Conservation (phyloP, 2,888 invertebrate species). For the Diarsia mendica region DNA sequence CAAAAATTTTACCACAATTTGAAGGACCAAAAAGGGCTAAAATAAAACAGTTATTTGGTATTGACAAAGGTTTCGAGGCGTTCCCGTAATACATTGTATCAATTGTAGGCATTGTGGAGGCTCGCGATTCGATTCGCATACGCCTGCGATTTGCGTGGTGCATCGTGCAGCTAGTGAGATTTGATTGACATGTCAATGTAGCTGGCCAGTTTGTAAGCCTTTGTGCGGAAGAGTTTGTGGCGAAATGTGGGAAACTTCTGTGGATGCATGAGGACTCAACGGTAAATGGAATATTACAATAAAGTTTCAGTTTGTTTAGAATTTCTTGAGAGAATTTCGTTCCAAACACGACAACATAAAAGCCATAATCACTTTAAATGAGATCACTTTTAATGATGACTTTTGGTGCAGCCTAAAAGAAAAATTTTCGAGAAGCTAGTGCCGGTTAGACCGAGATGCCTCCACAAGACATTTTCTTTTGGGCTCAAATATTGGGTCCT, state of each 20-base stretch:
- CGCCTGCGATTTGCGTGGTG: constrained; percentile 62
- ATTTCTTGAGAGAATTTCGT: background rate
- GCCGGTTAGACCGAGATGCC: too few species aligned
- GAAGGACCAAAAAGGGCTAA: constrained; percentile 58
- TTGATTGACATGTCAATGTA: constrained; percentile 71
- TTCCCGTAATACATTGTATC: constrained; percentile 79
- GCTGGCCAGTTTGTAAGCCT: constrained; percentile 55
- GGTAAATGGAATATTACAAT: constrained; percentile 36
- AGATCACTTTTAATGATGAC: background rate
- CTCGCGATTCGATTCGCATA: constrained; percentile 77
- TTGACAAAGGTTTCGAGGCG: constrained; percentile 69
- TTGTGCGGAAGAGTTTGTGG: constrained; percentile 51
- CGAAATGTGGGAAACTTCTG: constrained; percentile 50
- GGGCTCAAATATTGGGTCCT: background rate
- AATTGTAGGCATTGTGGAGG: constrained; percentile 77
- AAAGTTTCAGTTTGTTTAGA: background rate
- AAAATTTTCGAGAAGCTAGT: background rate
- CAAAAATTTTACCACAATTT: background rate
- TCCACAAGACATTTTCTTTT: too few species aligned
- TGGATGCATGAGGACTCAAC: constrained; percentile 36
- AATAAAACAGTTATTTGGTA: constrained; percentile 71
- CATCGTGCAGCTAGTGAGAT: constrained; percentile 22
- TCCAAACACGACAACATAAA: background rate
- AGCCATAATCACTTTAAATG: background rate
- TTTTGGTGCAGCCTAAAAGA: background rate